Evolutionary conservation across 2,888 invertebrate species (phyloP).

Genomic region (Oegoconia quadripuncta): DNA sequence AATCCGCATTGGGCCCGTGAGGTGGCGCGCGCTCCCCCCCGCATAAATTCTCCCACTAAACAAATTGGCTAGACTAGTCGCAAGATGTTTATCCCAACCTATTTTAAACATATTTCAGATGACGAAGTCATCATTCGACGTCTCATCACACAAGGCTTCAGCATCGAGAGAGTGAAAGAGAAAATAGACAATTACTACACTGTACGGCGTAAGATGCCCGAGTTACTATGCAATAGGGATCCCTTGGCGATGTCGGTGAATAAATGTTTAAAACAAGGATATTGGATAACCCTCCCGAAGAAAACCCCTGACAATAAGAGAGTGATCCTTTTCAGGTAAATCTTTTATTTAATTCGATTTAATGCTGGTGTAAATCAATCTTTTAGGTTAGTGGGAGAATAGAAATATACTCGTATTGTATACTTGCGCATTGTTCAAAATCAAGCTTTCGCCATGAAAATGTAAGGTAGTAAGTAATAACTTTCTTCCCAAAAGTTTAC

Average conservation of each 20-base stretch:
- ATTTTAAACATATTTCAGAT: conserved; percentile 25
- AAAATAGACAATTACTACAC: conserved; percentile 36
- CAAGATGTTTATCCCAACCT: too few relatives aligned
- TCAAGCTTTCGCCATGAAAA: too few relatives aligned
- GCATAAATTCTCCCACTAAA: too few relatives aligned
- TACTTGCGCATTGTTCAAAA: too few relatives aligned
- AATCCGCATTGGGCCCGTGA: too few relatives aligned
- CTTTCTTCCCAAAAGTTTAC: too few relatives aligned
- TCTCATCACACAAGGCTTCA: conserved; percentile 29
- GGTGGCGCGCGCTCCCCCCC: too few relatives aligned
- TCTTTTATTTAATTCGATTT: conserved; percentile 2
- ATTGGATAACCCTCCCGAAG: conserved; percentile 19
- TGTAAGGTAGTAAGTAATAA: too few relatives aligned
- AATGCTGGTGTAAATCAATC: too few relatives aligned
- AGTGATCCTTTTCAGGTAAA: conserved; percentile 26
- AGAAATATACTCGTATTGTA: too few relatives aligned
- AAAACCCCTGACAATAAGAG: conserved; percentile 21
- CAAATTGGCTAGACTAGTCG: too few relatives aligned
- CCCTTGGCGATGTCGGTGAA: conserved; percentile 9
- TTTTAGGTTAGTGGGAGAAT: too few relatives aligned
- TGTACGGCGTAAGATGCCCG: conserved; percentile 26
- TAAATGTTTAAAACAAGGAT: conserved; percentile 18
- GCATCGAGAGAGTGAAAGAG: conserved; percentile 32
- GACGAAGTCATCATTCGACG: conserved; percentile 31
- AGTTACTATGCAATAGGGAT: conserved; percentile 23